A percentile compares a stretch with the other conserved stretches of the same genome.
These are phyloP conservation scores for Stenurella melanura DNA, from an alignment of 2,888 invertebrate species.

Conservation along the genomic window DNA sequence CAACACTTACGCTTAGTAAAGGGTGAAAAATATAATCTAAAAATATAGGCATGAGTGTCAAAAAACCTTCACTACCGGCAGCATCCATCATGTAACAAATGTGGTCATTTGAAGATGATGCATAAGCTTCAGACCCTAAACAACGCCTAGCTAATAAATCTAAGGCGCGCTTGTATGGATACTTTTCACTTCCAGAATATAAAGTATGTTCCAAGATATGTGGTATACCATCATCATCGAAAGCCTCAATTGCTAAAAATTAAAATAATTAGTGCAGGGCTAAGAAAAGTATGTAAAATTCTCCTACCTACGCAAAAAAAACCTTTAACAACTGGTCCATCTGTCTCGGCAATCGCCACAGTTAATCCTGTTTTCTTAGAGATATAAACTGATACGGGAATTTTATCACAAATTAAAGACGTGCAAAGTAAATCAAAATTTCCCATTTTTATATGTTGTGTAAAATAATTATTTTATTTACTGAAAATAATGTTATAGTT, in stretches of 20 bases:
- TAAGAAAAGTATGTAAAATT: conserved; percentile 16
- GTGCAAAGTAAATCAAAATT: conserved; percentile 78
- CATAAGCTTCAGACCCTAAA: conserved; percentile 93
- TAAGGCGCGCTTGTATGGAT: conserved; percentile 92
- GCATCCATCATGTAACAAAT: conserved; percentile 93
- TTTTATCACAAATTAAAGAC: conserved; percentile 81
- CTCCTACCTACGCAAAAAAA: conserved; percentile 88
- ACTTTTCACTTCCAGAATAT: conserved; percentile 91
- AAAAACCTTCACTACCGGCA: conserved; percentile 90
- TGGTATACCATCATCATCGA: conserved; percentile 93
- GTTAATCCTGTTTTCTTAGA: conserved; percentile 88
- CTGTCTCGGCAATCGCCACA: conserved; percentile 89
- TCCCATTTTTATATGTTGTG: conserved; percentile 64
- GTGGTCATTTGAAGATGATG: conserved; percentile 91
- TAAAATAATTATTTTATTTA: not conserved
- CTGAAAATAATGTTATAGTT: not conserved
- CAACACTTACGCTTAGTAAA: conserved; percentile 78
- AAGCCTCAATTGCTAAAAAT: conserved; percentile 87
- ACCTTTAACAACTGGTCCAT: conserved; percentile 93
- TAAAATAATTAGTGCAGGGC: not conserved
- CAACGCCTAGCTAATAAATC: conserved; percentile 93
- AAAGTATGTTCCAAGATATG: conserved; percentile 95
- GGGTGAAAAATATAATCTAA: conserved; percentile 93
- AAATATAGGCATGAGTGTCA: conserved; percentile 91
- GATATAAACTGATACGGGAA: conserved; percentile 87